Base-by-base conservation (phyloP, 2,888 invertebrate species). In the Cremastobaeus sp. region DNA sequence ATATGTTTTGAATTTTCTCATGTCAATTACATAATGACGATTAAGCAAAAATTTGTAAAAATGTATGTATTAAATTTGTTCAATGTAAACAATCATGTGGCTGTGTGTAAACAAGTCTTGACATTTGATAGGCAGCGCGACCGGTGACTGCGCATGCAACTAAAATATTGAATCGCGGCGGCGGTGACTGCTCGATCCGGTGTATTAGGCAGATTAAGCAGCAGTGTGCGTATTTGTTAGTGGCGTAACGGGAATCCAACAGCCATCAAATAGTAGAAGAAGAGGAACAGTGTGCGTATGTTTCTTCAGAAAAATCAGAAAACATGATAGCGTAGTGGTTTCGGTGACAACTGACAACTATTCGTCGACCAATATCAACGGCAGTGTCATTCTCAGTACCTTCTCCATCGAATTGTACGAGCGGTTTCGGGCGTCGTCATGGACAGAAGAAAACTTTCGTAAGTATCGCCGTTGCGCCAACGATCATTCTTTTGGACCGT, bases 91-190 rank as follows among this genome's bases (percentile, higher is more conserved):
- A n/a, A n/a, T n/a, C n/a, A n/a, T n/a, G n/a, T n/a, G n/a, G n/a
- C n/a, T 25, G 25, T 25, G 25, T 45, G 45, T 9, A 14, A 45
- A 45, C 28, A 28, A 25, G 25, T 9, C 45, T 9, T 45, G 14
- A 1, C 39, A 25, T 8, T 37, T 2, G 17, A 9, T 8, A 5
- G 8, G 2, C 28, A 12, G 30, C n/a, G 17, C 25, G 30, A 54
- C 54, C 54, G 20, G 37, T 6, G 76, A 76, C 79, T 75, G 62
- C 73, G 77, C 60, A 72, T 74, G 25, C 76, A 77, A 84, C 83
- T 82, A 84, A 84, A 84, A 81, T 84, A 84, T 84, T 81, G 84
- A 84, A 82, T 84, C 78, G 79, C 71, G 75, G 68, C 66, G 74
- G 77, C 66, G 48, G 68, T 59, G 59, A 68, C 60, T 62, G 62